Conservation (phyloP, 2,797 vertebrate genomes). For the Aulostomus chinensis region DNA sequence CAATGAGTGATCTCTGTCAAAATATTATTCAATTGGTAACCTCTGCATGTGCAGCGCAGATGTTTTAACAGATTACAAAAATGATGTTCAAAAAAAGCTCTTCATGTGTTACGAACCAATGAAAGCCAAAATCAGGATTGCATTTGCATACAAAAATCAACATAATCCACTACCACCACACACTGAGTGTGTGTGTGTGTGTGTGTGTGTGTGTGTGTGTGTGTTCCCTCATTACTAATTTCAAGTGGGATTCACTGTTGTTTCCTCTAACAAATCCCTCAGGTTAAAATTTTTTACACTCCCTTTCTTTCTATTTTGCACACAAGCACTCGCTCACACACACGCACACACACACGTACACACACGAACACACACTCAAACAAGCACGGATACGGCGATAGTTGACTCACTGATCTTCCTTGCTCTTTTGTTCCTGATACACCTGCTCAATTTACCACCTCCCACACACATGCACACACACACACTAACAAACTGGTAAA, state of each 20-base stretch:
- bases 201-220: conserved; percentile 12
- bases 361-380: neutral
- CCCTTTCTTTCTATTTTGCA: conserved; percentile 10
- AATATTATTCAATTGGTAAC: no score
- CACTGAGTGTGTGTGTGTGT: no score
- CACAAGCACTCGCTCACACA: conserved; percentile 1
- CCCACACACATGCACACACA: conserved; percentile 40
- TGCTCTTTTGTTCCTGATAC: conserved; percentile 66
- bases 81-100: conserved; percentile 16
- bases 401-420: conserved; percentile 65
- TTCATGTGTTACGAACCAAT: conserved; percentile 47
- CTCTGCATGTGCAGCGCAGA: no score
- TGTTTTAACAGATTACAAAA: no score
- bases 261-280: conserved; percentile 55
- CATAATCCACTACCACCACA: conserved; percentile 50
- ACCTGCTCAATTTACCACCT: conserved; percentile 70
- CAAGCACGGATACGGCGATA: neutral
- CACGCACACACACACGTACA: neutral
- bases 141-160: conserved; percentile 59
- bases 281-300: conserved; percentile 49
- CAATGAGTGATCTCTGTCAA: no score
- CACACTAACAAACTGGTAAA: conserved; percentile 26
- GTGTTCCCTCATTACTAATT: conserved; percentile 27
- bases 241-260: conserved; percentile 44
- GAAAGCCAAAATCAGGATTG: conserved; percentile 32